These are phyloP conservation scores for Sebastes taczanowskii DNA, from an alignment of 2,797 vertebrate genomes.

Conservation along the genomic window DNA sequence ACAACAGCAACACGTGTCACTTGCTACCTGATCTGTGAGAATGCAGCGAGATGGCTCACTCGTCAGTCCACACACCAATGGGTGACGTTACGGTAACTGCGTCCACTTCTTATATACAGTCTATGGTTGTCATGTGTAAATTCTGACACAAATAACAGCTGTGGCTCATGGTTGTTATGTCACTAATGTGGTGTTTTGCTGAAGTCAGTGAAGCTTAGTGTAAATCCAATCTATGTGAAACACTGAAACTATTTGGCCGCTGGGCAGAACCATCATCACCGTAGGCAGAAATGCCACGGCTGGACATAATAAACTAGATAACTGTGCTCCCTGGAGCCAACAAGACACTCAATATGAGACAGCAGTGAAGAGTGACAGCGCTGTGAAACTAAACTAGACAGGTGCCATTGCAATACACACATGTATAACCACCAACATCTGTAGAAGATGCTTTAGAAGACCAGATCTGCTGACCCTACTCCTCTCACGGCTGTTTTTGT, in stretches of 20 bases:
- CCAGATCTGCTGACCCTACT: background rate
- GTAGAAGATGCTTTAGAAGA: background rate
- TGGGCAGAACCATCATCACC: background rate
- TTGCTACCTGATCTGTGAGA: no score
- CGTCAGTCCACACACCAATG: no score
- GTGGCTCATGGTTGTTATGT: background rate
- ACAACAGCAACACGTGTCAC: no score
- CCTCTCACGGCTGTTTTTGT: background rate
- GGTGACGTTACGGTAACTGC: no score
- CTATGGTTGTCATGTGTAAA: no score
- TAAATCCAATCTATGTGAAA: background rate
- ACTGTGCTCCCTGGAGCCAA: background rate
- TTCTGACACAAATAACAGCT: background rate
- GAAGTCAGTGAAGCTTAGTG: background rate
- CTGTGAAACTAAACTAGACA: background rate
- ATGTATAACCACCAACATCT: background rate
- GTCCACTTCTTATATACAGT: no score
- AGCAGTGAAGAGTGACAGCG: background rate
- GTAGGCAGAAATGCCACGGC: background rate
- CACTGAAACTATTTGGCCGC: background rate
- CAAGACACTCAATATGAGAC: background rate
- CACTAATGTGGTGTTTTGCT: background rate
- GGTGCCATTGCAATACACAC: background rate
- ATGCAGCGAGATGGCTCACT: no score
- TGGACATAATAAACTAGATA: background rate